These are phyloP conservation scores for Eolophus roseicapilla DNA, from an alignment of 2,113 vertebrate species.

Conservation along the genomic window DNA sequence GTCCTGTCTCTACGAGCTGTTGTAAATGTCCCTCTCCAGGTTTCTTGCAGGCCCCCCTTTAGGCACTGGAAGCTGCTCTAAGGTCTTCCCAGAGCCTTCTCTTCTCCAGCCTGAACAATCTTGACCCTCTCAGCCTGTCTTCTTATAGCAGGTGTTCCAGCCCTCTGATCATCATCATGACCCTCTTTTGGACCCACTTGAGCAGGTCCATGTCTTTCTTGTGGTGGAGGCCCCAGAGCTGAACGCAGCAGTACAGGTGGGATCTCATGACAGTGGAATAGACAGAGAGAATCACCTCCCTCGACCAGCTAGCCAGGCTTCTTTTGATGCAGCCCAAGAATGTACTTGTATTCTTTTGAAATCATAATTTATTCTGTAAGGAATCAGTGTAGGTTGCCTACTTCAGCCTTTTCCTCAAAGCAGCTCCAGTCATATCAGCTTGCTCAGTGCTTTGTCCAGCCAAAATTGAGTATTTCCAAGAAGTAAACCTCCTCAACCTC, in stretches of 20 bases:
- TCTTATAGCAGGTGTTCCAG: neutral
- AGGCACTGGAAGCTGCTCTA: neutral
- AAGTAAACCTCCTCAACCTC: neutral
- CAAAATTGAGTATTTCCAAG: neutral
- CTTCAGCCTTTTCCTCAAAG: neutral
- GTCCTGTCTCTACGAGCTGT: accelerated
- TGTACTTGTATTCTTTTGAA: neutral
- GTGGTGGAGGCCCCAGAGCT: neutral
- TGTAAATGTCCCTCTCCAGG: neutral
- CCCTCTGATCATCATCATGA: neutral
- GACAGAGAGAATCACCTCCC: neutral
- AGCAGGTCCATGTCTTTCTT: neutral
- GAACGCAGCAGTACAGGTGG: too few species aligned
- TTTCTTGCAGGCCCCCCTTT: neutral
- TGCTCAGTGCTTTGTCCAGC: neutral
- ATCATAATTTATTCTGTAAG: neutral
- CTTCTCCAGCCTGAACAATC: neutral
- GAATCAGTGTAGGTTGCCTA: neutral
- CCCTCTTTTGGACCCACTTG: neutral
- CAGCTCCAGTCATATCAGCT: neutral
- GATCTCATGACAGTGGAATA: neutral
- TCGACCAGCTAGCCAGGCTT: accelerated
- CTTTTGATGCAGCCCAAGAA: neutral
- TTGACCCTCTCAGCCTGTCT: neutral
- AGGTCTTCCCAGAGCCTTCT: neutral